Evolutionary conservation across 2,888 invertebrate genomes (phyloP).

Genomic region (Diadegma fenestrale): DNA sequence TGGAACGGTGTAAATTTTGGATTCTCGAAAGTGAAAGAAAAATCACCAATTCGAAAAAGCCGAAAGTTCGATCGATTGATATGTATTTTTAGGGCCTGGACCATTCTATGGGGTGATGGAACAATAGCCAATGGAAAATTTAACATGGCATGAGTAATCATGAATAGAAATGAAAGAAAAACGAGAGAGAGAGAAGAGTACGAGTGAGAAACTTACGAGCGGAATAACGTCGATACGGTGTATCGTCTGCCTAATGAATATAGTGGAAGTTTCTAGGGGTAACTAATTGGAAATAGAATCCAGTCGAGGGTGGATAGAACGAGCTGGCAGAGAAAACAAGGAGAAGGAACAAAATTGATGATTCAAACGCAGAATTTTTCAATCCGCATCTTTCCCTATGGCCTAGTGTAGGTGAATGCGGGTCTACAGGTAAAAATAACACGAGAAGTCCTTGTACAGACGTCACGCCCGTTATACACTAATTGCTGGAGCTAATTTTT

Average conservation of each 20-base stretch:
- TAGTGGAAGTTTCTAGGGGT: constrained; percentile 42
- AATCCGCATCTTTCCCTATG: constrained; percentile 10
- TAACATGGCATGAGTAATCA: no score
- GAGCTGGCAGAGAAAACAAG: constrained; percentile 50
- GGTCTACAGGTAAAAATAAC: not conserved
- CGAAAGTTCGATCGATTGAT: no score
- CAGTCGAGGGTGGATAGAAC: not conserved
- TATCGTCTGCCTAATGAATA: constrained; percentile 57
- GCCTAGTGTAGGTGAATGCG: not conserved
- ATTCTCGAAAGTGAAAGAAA: no score
- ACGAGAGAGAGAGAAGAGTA: not conserved
- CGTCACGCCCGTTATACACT: constrained; percentile 52
- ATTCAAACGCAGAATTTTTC: constrained; percentile 31
- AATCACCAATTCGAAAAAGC: no score
- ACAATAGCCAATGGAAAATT: no score
- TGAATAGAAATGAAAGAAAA: not conserved
- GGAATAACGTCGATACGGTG: constrained; percentile 61
- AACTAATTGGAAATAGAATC: constrained; percentile 53
- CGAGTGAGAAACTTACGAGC: constrained; percentile 55
- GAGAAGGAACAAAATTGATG: constrained; percentile 39
- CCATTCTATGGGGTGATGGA: no score
- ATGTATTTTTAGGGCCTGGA: no score
- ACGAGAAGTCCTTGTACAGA: constrained; percentile 14
- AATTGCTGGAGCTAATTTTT: constrained; percentile 53
- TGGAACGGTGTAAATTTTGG: no score